Percentiles rank a stretch among this genome's conserved stretches.
Conservation (phyloP, 2,113 vertebrate species). For the Cercopithecus mona region DNA sequence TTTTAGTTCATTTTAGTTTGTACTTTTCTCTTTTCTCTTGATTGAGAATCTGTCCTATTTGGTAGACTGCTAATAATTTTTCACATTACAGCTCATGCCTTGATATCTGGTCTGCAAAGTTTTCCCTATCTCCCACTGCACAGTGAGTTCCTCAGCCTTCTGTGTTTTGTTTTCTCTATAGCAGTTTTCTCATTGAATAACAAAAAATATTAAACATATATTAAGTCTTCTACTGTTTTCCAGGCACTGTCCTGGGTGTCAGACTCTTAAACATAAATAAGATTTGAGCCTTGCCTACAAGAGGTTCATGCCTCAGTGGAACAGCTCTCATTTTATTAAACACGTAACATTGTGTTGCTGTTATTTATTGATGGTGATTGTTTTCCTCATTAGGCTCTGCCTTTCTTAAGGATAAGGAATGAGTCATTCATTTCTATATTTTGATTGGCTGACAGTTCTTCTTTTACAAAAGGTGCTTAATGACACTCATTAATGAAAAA, state of each 20-base stretch:
- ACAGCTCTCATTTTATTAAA: not conserved
- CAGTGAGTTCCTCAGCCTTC: not conserved
- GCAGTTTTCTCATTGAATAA: not conserved
- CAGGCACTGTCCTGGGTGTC: not conserved
- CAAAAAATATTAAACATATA: not conserved
- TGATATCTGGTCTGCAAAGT: not conserved
- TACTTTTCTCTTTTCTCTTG: not conserved
- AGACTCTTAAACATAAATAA: not conserved
- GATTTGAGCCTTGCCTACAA: not conserved
- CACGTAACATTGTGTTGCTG: not conserved
- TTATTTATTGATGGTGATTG: conserved; percentile 11
- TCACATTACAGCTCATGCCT: not conserved
- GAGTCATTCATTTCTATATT: not conserved
- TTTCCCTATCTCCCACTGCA: not conserved
- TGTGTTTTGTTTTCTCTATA: not conserved
- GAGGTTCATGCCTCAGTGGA: not conserved
- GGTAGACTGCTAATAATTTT: not conserved
- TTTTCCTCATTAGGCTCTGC: not conserved
- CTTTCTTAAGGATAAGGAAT: not conserved
- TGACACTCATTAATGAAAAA: not conserved
- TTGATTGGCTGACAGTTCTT: not conserved
- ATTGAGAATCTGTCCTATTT: not conserved
- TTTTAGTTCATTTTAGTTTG: not conserved
- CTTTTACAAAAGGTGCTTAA: not conserved
- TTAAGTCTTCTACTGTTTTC: not conserved